A percentile compares a stretch with the other conserved stretches of the same genome.
Conservation (phyloP, 2,888 invertebrate species). For the Resseliella maxima region DNA sequence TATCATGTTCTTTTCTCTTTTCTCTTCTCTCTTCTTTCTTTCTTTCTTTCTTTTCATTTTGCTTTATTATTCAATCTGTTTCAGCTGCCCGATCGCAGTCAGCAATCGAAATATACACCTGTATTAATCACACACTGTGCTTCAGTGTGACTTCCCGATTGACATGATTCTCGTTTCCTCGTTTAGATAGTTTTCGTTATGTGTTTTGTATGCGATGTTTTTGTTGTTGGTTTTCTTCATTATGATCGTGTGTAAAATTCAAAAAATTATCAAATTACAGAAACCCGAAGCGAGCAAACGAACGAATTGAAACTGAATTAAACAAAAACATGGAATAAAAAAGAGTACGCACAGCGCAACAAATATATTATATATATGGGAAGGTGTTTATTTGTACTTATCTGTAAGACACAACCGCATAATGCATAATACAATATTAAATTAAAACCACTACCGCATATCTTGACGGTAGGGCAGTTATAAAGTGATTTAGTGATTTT, state of each 20-base stretch:
- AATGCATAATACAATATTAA: constrained; percentile 54
- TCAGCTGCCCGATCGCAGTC: not conserved
- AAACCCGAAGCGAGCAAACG: not conserved
- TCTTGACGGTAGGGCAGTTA: constrained; percentile 41
- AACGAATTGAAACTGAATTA: not conserved
- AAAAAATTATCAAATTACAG: constrained; percentile 34
- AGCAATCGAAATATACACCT: constrained; percentile 18
- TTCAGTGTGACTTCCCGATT: constrained; percentile 37
- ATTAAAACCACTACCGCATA: constrained; percentile 55
- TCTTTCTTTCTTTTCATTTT: no score
- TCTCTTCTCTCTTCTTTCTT: not conserved
- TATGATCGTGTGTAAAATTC: constrained; percentile 39
- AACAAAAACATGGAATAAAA: not conserved
- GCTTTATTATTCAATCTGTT: no score
- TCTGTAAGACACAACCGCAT: constrained; percentile 53
- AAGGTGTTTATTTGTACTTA: constrained; percentile 36
- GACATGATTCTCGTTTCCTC: constrained; percentile 51
- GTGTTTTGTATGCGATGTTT: no score
- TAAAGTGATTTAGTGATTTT: constrained; percentile 55
- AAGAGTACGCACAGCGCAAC: not conserved
- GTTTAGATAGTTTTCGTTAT: not conserved
- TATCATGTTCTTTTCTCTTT: not conserved
- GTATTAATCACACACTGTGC: not conserved
- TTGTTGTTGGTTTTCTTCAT: not conserved
- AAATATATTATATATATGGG: not conserved